These are phyloP conservation scores for Coreoperca whiteheadi DNA, from an alignment of 2,113 vertebrate genomes.

Conservation along the genomic window DNA sequence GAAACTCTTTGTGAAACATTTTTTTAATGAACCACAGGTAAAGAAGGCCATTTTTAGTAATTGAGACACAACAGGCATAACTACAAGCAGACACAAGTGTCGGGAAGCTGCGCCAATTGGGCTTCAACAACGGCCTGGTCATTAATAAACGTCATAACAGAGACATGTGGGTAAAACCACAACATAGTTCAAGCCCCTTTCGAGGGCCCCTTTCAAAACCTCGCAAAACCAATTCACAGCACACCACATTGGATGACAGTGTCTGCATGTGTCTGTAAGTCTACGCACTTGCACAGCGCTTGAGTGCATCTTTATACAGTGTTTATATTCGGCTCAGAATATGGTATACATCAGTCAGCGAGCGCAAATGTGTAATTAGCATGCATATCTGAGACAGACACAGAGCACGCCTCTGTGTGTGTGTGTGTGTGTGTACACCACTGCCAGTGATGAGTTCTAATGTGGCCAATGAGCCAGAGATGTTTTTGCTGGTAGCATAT, in stretches of 20 bases:
- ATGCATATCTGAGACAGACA: constrained; percentile 37
- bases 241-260: constrained; percentile 26
- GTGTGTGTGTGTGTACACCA: constrained; percentile 29
- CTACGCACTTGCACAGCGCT: constrained; percentile 12
- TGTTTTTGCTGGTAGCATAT: constrained; percentile 71
- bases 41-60: constrained; percentile 26
- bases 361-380: constrained; percentile 58
- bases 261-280: constrained; percentile 39
- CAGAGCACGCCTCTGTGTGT: constrained; percentile 2
- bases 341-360: constrained; percentile 45
- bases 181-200: constrained; percentile 66
- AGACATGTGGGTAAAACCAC: constrained; percentile 70
- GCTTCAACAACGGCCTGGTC: constrained; percentile 31
- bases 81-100: constrained; percentile 39
- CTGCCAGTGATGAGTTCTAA: constrained; percentile 54
- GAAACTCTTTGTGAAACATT: not conserved
- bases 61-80: constrained; percentile 42
- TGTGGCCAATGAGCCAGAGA: constrained; percentile 68
- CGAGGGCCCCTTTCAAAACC: constrained; percentile 54
- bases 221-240: constrained; percentile 53
- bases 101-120: constrained; percentile 15
- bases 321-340: constrained; percentile 31
- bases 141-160: constrained; percentile 67
- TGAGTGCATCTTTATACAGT: constrained; percentile 42
- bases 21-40: constrained; percentile 37